A percentile compares a stretch with the other conserved stretches of the same genome.
These are phyloP conservation scores for Pteropus alecto DNA, from an alignment of 2,113 vertebrate genomes.

Conservation along the genomic window DNA sequence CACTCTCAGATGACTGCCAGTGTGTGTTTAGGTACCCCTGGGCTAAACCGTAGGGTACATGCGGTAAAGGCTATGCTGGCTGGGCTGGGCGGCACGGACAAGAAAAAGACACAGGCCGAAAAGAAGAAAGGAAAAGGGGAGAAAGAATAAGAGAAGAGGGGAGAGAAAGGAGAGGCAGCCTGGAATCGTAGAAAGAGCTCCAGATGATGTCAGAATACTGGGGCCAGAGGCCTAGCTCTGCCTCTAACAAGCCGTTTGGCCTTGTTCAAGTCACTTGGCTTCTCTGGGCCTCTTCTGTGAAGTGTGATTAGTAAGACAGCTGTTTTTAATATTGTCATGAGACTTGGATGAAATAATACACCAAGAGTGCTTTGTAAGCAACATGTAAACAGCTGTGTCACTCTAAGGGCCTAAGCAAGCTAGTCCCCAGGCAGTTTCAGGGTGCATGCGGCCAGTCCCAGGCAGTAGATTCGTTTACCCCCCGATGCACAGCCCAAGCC, in stretches of 20 bases:
- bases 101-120: background rate
- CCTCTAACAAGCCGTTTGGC: background rate
- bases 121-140: background rate
- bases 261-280: background rate
- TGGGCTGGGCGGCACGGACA: background rate
- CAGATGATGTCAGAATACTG: rapidly evolving
- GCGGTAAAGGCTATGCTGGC: background rate
- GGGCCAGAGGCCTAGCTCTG: background rate
- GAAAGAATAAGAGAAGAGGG: background rate
- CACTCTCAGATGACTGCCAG: too few species aligned
- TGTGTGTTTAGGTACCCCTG: background rate
- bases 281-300: background rate
- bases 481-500: too few species aligned
- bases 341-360: slow-evolving; percentile 36
- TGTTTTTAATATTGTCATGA: slow-evolving; percentile 10
- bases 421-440: background rate
- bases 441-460: background rate
- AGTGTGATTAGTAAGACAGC: slow-evolving; percentile 11
- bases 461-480: background rate
- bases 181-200: background rate
- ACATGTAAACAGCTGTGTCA: background rate
- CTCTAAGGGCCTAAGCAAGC: background rate
- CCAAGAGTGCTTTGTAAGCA: slow-evolving; percentile 41
- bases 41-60: background rate
- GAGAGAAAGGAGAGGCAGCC: background rate